A percentile compares a stretch with the other conserved stretches of the same genome.
phyloP scores from a whole-genome alignment of 2,113 vertebrate genomes.

The Pseudois nayaur region DNA sequence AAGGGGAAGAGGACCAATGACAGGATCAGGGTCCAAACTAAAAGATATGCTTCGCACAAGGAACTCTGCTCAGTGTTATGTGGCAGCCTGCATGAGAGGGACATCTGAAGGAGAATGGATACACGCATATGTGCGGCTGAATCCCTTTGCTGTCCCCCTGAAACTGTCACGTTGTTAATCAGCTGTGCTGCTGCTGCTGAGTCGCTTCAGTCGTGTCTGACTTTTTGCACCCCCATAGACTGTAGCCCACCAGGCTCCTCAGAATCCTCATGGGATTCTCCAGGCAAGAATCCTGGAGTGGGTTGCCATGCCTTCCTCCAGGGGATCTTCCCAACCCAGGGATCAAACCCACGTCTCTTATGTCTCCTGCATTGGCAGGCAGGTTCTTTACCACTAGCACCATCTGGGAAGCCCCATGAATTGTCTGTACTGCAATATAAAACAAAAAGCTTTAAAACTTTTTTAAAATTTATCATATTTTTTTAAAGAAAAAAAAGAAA shows the following conservation, averaged over 20 bases:
- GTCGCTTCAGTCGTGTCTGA: neutral
- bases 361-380: neutral
- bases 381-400: neutral
- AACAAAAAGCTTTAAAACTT: neutral
- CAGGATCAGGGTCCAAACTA: neutral
- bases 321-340: neutral
- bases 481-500: neutral
- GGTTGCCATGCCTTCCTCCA: neutral
- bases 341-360: neutral
- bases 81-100: neutral
- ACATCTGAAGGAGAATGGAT: neutral
- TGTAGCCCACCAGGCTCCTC: neutral
- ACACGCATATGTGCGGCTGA: rapidly evolving
- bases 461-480: neutral
- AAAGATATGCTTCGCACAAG: neutral
- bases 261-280: neutral
- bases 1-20: neutral
- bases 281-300: neutral
- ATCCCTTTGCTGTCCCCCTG: neutral
- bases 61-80: neutral
- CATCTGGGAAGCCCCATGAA: neutral
- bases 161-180: neutral
- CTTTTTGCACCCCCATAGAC: neutral
- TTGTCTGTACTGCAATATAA: neutral
- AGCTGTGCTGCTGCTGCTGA: neutral